A percentile compares a stretch with the other conserved stretches of the same genome.
phyloP scores from a whole-genome alignment of 1,140 invertebrate species.

The Dryas iulia region DNA sequence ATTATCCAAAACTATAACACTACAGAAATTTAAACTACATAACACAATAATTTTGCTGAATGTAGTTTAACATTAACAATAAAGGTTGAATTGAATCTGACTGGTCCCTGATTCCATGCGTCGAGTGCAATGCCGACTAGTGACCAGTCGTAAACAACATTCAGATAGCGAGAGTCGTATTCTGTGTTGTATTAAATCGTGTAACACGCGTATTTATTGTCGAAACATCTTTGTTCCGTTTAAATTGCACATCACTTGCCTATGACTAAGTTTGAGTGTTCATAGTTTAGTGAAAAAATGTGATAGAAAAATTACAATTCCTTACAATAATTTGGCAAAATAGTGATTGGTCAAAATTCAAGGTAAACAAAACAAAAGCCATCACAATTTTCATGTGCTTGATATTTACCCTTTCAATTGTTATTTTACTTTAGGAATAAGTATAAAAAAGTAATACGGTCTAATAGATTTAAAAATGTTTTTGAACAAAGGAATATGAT shows the following conservation, averaged over 20 bases:
- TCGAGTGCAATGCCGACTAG: background rate
- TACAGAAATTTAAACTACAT: too few relatives aligned
- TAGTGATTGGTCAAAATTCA: constrained; percentile 24
- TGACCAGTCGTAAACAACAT: background rate
- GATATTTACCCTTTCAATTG: background rate
- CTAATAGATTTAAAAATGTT: too few relatives aligned
- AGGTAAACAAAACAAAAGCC: constrained; percentile 25
- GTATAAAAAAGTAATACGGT: background rate
- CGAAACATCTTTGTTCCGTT: background rate
- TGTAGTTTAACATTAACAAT: background rate
- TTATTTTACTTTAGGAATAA: too few relatives aligned
- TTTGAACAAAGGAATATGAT: background rate
- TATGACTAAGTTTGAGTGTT: background rate
- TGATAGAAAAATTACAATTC: background rate
- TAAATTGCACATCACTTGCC: background rate
- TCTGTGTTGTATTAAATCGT: background rate
- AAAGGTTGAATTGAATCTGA: background rate
- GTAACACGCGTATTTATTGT: background rate
- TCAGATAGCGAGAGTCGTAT: background rate
- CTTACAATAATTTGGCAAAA: background rate
- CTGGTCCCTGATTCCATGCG: background rate
- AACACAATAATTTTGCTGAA: too few relatives aligned
- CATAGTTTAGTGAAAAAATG: constrained; percentile 5
- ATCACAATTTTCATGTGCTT: background rate
- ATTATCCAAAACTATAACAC: too few relatives aligned